A percentile compares a stretch with the other conserved stretches of the same genome.
These are phyloP conservation scores for Hemicentrotus pulcherrimus DNA, from an alignment of 35 echinoderm and acorn worm genomes.

Conservation along the genomic window DNA sequence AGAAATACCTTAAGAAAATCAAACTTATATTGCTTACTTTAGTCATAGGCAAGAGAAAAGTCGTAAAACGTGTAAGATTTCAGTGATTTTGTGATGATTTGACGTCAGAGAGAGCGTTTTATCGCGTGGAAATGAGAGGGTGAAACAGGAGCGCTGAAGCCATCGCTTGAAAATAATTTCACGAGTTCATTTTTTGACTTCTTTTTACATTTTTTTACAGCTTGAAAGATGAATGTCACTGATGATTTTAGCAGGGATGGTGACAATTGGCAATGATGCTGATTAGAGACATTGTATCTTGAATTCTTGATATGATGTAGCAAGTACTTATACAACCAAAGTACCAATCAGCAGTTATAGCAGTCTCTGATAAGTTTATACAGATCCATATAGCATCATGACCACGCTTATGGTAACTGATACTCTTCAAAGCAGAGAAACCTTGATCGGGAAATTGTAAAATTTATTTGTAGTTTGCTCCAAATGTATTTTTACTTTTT, in stretches of 20 bases:
- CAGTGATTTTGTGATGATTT: not conserved
- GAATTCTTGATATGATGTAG: not conserved
- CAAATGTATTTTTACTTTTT: no score
- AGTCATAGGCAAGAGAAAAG: conserved; percentile 9
- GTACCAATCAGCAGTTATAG: not conserved
- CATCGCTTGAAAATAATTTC: not conserved
- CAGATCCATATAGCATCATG: no score
- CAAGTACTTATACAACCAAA: not conserved
- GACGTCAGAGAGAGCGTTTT: not conserved
- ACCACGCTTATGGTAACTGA: no score
- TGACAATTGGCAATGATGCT: conserved; percentile 1
- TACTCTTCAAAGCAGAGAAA: no score
- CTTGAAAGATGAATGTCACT: not conserved
- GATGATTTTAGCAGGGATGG: not conserved
- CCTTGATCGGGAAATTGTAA: no score
- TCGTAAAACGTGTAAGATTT: conserved; percentile 24
- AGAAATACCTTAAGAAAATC: conserved; percentile 21
- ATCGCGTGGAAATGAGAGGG: not conserved
- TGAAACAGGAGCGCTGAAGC: not conserved
- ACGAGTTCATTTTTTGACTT: not conserved
- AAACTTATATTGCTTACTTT: conserved; percentile 24
- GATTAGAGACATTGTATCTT: not conserved
- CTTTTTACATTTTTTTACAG: not conserved
- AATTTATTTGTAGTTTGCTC: no score
- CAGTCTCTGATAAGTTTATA: not conserved